Evolutionary conservation across 2,888 invertebrate genomes (phyloP), one percentile per base, ranked within the genome.

Genomic region (Heteropelma amictum): DNA sequence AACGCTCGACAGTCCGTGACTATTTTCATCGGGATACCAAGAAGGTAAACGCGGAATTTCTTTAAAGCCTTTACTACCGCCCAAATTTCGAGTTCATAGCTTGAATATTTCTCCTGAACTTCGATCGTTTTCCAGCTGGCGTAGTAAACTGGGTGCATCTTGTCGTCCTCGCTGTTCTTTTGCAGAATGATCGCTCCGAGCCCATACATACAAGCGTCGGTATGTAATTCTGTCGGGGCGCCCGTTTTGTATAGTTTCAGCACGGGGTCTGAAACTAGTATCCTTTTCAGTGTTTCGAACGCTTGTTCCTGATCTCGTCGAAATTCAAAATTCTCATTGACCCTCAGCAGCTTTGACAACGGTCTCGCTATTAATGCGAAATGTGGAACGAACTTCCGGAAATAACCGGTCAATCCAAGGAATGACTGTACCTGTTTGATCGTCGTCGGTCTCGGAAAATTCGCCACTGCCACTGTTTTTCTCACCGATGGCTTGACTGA

Each of bases 281-380:
- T 28, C 3, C 6, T 14, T 33, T 78, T 79, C n/a, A 79, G 47
- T 8, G 23, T 35, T 12, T 72, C 53, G 19, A 76, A 72, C 0
- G 77, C 60, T 23, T 23, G 23, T 23, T 38, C 35, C 42, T 75
- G 51, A 12, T 69, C 2, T 4, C 58, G 47, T 2, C 65, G 61
- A 51, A 77, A 77, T 6, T 53, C 38, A 40, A 81, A 84, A 12
- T 58, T 40, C 8, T 14, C 17, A 10, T 70, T 72, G 14, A 74
- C 76, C 58, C 71, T 81, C 2, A 80, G 75, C n/a, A 85, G 54
- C 26, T 81, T 60, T 1, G 77, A 78, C 19, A 86, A 58, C 7
- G 84, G 84, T 54, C 75, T 65, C 3, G 82, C 81, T 7, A 81
- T 82, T 2, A 67, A 7, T 3, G 80, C 67, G 61, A 72, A 80